These are phyloP conservation scores for Aphelenchoides besseyi DNA, from an alignment of 1,140 invertebrate species.

Conservation along the genomic window DNA sequence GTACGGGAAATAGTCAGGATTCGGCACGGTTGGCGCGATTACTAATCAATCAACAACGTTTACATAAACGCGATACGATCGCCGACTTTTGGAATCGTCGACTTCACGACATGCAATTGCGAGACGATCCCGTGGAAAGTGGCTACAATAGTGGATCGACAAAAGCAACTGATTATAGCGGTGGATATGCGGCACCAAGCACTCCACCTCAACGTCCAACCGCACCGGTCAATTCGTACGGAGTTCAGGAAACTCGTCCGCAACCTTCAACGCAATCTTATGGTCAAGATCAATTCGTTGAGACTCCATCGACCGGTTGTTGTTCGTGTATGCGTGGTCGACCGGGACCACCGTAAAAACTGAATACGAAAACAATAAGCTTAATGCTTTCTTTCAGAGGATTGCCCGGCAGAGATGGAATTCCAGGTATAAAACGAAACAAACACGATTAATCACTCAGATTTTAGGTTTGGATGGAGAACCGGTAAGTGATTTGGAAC, in stretches of 20 bases:
- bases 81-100: slow-evolving; percentile 51
- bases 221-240: slow-evolving; percentile 10
- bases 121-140: slow-evolving; percentile 49
- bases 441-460: too few relatives aligned
- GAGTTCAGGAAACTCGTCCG: background rate
- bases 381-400: slow-evolving; percentile 17
- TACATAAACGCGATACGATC: slow-evolving; percentile 54
- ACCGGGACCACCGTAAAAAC: slow-evolving; percentile 35
- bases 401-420: slow-evolving; percentile 43
- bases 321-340: slow-evolving; percentile 52
- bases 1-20: slow-evolving; percentile 28
- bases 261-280: background rate
- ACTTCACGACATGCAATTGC: slow-evolving; percentile 46
- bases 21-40: slow-evolving; percentile 35
- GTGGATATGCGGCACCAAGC: background rate
- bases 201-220: background rate
- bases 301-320: slow-evolving; percentile 54
- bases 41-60: slow-evolving; percentile 34
- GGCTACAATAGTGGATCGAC: background rate
- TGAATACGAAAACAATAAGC: background rate
- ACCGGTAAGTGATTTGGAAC: too few relatives aligned
- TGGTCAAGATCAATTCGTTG: slow-evolving; percentile 49
- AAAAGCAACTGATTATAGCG: slow-evolving; percentile 14
- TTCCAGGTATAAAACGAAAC: too few relatives aligned
- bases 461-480: slow-evolving; percentile 54